These are phyloP conservation scores for Drosophila lowei DNA, from an alignment of 1,140 invertebrate species.

Conservation along the genomic window DNA sequence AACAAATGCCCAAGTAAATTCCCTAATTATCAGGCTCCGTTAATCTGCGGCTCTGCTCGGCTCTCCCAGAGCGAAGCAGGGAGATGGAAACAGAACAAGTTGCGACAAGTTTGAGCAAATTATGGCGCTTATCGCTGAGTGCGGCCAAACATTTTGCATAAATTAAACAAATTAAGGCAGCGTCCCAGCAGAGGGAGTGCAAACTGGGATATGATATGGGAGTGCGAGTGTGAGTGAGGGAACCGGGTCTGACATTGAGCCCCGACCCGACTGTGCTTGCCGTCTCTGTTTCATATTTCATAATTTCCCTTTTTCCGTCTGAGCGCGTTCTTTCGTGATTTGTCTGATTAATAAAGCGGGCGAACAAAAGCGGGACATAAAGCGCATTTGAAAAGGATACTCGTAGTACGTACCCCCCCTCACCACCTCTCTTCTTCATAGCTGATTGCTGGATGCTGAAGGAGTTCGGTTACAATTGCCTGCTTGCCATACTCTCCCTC, in stretches of 20 bases:
- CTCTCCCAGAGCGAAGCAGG: too few species aligned
- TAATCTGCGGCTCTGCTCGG: too few species aligned
- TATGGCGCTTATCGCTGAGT: slow-evolving; percentile 57
- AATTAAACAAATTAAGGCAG: slow-evolving; percentile 70
- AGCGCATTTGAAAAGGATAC: slow-evolving; percentile 50
- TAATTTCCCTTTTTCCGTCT: slow-evolving; percentile 63
- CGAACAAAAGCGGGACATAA: slow-evolving; percentile 51
- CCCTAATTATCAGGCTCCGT: too few species aligned
- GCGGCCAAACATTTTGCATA: slow-evolving; percentile 69
- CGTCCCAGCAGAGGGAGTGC: slow-evolving; percentile 12
- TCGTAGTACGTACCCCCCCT: neutral
- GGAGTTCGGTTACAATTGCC: slow-evolving; percentile 65
- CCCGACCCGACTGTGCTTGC: neutral
- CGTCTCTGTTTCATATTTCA: slow-evolving; percentile 29
- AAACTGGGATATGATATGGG: too few species aligned
- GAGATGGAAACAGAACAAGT: slow-evolving; percentile 29
- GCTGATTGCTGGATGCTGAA: slow-evolving; percentile 2
- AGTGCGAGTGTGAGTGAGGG: neutral
- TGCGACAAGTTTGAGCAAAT: slow-evolving; percentile 67
- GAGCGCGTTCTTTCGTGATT: slow-evolving; percentile 57
- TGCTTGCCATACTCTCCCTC: neutral
- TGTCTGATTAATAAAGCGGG: slow-evolving; percentile 64
- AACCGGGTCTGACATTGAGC: slow-evolving; percentile 26
- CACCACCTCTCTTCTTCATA: too few species aligned
- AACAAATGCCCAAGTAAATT: too few species aligned